Percentiles rank a stretch among this genome's conserved stretches.
These are phyloP conservation scores for Phymastichus coffea DNA, from an alignment of 1,140 invertebrate species.

Conservation along the genomic window DNA sequence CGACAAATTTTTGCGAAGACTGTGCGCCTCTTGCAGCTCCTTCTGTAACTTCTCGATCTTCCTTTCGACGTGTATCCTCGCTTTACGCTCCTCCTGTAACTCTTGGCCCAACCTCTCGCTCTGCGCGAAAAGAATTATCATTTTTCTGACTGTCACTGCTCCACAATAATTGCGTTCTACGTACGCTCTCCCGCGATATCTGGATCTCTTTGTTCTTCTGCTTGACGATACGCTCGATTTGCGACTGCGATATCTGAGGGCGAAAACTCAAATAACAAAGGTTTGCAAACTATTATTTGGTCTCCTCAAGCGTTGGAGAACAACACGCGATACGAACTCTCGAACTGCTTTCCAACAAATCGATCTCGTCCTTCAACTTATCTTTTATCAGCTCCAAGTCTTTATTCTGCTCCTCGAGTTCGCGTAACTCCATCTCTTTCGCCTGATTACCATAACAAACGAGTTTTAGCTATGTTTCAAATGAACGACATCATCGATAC, in stretches of 20 bases:
- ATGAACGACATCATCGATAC: no score
- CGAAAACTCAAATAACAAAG: no score
- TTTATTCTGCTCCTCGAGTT: conserved; percentile 22
- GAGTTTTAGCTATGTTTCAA: not conserved
- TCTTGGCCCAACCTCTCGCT: not conserved
- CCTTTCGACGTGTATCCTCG: not conserved
- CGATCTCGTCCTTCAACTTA: conserved; percentile 8
- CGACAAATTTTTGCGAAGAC: not conserved
- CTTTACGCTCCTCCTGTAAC: not conserved
- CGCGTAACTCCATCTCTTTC: conserved; percentile 29
- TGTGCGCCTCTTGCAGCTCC: not conserved
- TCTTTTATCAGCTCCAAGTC: conserved; percentile 4
- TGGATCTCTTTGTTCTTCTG: conserved; percentile 5
- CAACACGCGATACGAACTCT: conserved; percentile 5
- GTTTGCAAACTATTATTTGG: no score
- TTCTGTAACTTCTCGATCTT: not conserved
- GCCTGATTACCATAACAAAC: no score
- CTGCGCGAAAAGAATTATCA: not conserved
- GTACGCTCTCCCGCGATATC: not conserved
- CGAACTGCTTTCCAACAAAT: not conserved
- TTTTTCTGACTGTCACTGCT: no score
- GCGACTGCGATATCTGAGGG: not conserved
- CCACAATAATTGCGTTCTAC: no score
- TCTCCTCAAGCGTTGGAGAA: no score
- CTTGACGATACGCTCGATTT: not conserved